Evolutionary conservation across 2,888 invertebrate species (phyloP), one percentile per base, ranked within the genome.

Genomic region (Parnassius smintheus): DNA sequence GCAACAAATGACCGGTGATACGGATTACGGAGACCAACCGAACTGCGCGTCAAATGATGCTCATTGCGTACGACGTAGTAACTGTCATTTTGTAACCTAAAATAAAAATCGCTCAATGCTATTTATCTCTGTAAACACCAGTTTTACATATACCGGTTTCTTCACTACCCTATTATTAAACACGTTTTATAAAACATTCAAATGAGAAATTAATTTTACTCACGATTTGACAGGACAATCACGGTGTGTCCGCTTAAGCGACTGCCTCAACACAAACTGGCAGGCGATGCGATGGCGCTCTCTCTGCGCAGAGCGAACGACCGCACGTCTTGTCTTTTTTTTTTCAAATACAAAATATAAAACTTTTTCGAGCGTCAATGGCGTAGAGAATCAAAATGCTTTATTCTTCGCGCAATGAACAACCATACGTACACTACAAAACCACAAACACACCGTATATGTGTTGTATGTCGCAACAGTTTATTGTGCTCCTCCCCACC

Each of bases 1-100:
- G 90, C 86, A 90, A 91, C 90, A 84, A 83, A 85, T 81, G 75
- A 73, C 86, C 86, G 83, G 76, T 80, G 70, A 70, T 80, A 82
- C 74, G 48, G 44, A 2, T 3, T 80, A 82, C 74, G 48, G 49
- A 18, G 18, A 53, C 35, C 69, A 72, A 80, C 70, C 72, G 66
- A 82, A 89, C 83, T 90, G 86, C 90, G 71, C 71, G 73, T 74
- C 80, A 75, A 82, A 73, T 78, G 76, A 76, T 73, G 74, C 69
- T 74, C 78, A 81, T 79, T 82, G 77, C 71, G 65, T 83, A 76
- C 86, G 86, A 75, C 89, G 90, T 84, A 90, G 81, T 88, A 84
- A 85, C 82, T 81, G 78, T 78, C 85, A 81, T 71, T 68, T 72
- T 66, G 70, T 83, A 85, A 86, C 83, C 82, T 85, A 78, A 81